Evolutionary conservation across 30 jellyfish, hydroid and myxozoan species (phyloP).

Genomic region (Pelagia noctiluca): DNA sequence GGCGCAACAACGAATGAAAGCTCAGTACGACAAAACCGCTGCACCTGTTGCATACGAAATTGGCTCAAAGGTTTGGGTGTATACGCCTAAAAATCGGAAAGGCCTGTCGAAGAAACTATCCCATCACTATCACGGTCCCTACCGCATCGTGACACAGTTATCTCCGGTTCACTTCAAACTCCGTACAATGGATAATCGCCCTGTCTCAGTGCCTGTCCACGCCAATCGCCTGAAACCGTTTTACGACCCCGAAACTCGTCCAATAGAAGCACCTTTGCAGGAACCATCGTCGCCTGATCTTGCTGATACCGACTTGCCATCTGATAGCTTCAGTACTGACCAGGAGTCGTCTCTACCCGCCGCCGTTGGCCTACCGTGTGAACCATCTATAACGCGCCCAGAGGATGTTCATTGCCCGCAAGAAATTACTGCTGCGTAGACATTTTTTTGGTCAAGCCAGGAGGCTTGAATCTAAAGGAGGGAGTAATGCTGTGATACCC

Average conservation of each 20-base stretch:
- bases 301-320: not conserved
- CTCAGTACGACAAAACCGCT: conserved; percentile 27
- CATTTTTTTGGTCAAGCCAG: too few relatives aligned
- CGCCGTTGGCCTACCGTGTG: too few relatives aligned
- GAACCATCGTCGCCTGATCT: not conserved
- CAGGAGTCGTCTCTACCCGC: too few relatives aligned
- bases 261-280: not conserved
- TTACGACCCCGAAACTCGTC: conserved; percentile 24
- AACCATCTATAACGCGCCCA: too few relatives aligned
- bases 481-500: too few relatives aligned
- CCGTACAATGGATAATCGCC: conserved; percentile 36
- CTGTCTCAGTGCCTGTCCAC: conserved; percentile 40
- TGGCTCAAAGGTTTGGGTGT: conserved; percentile 59
- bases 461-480: too few relatives aligned
- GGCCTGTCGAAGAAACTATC: conserved; percentile 51
- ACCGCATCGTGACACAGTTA: conserved; percentile 20
- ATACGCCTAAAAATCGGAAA: conserved; percentile 35
- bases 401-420: too few relatives aligned
- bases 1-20: conserved; percentile 51
- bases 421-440: too few relatives aligned
- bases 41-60: conserved; percentile 45
- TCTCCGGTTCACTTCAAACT: conserved; percentile 53
- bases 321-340: not conserved
- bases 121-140: conserved; percentile 57
- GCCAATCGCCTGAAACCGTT: conserved; percentile 29